A percentile compares a stretch with the other conserved stretches of the same genome.
Conservation (phyloP, 30 jellyfish, hydroid and myxozoan species). For the Aurelia sp. region DNA sequence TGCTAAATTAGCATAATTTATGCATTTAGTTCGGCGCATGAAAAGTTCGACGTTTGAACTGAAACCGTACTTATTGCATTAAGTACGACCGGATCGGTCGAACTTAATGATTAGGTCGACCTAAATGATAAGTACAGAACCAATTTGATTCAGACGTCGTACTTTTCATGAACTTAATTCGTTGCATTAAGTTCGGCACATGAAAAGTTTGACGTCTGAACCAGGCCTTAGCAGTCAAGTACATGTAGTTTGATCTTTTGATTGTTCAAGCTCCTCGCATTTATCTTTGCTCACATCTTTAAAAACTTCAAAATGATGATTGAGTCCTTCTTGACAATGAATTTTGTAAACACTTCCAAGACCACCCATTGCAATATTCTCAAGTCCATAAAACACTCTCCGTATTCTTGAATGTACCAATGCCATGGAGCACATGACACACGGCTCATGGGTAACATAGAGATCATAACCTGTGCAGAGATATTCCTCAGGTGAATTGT, state of each 20-base stretch:
- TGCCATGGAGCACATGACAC: constrained; percentile 97
- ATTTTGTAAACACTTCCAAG: constrained; percentile 65
- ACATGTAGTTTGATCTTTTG: background rate
- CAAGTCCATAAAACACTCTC: constrained; percentile 76
- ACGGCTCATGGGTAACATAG: constrained; percentile 86
- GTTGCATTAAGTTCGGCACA: too few relatives aligned
- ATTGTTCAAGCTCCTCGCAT: constrained; percentile 25
- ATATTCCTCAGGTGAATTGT: constrained; percentile 10
- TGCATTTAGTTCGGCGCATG: too few relatives aligned
- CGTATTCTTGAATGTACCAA: constrained; percentile 87
- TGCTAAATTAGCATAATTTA: too few relatives aligned
- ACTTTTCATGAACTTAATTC: too few relatives aligned
- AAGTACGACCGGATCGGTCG: too few relatives aligned
- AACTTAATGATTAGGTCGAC: too few relatives aligned
- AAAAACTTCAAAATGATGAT: constrained; percentile 93
- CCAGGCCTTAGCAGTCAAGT: background rate
- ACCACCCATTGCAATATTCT: constrained; percentile 77
- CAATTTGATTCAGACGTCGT: too few relatives aligned
- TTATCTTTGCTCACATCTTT: constrained; percentile 20
- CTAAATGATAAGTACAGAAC: too few relatives aligned
- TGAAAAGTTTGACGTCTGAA: too few relatives aligned
- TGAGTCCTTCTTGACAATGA: constrained; percentile 83
- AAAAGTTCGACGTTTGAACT: too few relatives aligned
- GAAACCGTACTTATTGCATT: too few relatives aligned
- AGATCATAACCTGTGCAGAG: constrained; percentile 90